These are phyloP conservation scores for Thunnus albacares DNA, from an alignment of 2,797 vertebrate species.

Conservation along the genomic window DNA sequence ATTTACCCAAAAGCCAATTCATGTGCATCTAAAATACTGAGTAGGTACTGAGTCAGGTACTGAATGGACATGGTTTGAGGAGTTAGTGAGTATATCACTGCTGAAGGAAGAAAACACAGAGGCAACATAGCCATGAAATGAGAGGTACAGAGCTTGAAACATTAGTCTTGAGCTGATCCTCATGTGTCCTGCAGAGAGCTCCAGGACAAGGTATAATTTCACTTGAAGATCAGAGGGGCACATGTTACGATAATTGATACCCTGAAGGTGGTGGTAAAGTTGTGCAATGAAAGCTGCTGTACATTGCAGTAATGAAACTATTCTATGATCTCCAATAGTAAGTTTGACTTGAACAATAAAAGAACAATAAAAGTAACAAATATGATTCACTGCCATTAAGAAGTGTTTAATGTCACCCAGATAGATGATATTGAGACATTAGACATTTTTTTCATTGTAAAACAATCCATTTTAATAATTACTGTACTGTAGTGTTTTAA, in stretches of 20 bases:
- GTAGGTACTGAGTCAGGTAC: not conserved
- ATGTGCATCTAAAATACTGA: too few species aligned
- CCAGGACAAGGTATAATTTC: slow-evolving; percentile 64
- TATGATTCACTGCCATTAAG: not conserved
- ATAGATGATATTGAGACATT: not conserved
- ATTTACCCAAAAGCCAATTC: too few species aligned
- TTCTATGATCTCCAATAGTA: not conserved
- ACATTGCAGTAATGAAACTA: slow-evolving; percentile 13
- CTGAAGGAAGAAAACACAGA: not conserved
- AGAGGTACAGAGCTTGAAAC: slow-evolving; percentile 19
- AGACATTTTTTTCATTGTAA: not conserved
- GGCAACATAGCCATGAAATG: slow-evolving; percentile 13
- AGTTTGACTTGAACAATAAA: slow-evolving; percentile 17
- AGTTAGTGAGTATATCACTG: not conserved
- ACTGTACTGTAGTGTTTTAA: too few species aligned
- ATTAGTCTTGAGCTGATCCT: slow-evolving; percentile 13
- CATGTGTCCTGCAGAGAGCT: slow-evolving; percentile 57
- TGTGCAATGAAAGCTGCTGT: slow-evolving; percentile 42
- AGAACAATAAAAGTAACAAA: not conserved
- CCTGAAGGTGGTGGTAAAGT: slow-evolving; percentile 54
- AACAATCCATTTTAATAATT: not conserved
- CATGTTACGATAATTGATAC: slow-evolving; percentile 54
- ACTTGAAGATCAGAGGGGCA: slow-evolving; percentile 62
- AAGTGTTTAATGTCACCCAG: not conserved
- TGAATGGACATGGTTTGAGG: not conserved